Base-by-base conservation (phyloP, 2,113 vertebrate species). In the Poicephalus meyeri region DNA sequence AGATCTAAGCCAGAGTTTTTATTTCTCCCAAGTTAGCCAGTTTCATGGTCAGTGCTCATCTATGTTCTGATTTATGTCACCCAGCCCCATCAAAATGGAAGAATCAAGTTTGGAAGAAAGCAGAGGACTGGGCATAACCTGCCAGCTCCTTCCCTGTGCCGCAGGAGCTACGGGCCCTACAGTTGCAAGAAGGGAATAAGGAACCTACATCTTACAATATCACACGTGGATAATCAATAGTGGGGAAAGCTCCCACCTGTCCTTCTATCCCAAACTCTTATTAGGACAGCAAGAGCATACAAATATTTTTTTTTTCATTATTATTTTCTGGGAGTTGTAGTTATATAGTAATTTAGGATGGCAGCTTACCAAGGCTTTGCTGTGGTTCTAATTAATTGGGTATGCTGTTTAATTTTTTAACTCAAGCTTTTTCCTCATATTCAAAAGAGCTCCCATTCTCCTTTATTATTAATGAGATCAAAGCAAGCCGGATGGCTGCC, bases 351-450 rank as follows among this genome's bases (percentile, higher is more conserved):
- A 86, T 88, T 91, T 70, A 77, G 58, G 76, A 70, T 86, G 82
- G 88, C 94, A 92, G 80, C 55, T 92, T 80, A 83, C 88, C 86
- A 96, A 81, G 77, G 47, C 86, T 91, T 93, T 91, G 65, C 86
- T 91, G 80, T 76, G 83, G 77, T 91, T 95, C 89, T 96, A 76
- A 95, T 96, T 96, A 89, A 95, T 85, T 89, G 29, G 68, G 55
- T 83, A 79, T 55, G 52, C 61, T 81, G 86, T 89, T 95, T 95
- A 92, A 84, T 84, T 89, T 94, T 95, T 90, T 74, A 96, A 84
- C 52, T 92, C 4, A 0, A 28, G 77, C 50, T 78, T 95, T 90
- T 78, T 13, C 53, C 65, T 95, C 29, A 16, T 70, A 94, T 80
- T 89, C 52, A 78, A 64, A 95, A 92, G 47, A 52, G 26, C 56